phyloP scores from a whole-genome alignment of 2,797 vertebrate species.

The Sebastolobus alascanus region DNA sequence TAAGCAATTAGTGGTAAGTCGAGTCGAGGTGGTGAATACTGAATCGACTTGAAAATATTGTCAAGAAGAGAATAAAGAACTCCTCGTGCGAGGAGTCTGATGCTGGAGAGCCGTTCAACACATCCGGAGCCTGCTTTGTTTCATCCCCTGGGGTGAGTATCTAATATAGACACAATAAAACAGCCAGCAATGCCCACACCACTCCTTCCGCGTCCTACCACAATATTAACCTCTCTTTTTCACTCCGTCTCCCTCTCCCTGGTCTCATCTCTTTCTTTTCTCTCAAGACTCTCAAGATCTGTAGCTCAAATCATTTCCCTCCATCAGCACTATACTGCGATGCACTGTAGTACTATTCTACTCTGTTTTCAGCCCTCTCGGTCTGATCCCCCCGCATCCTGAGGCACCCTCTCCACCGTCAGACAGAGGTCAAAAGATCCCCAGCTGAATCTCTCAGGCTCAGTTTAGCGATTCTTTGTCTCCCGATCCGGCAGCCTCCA shows the following conservation, averaged over 20 bases:
- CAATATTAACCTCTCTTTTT: conserved; percentile 39
- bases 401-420: conserved; percentile 59
- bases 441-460: conserved; percentile 49
- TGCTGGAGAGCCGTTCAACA: conserved; percentile 15
- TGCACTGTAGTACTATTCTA: not conserved
- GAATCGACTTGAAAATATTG: conserved; percentile 32
- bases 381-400: conserved; percentile 43
- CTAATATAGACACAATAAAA: conserved; percentile 60
- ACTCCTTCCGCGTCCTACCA: conserved; percentile 34
- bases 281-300: conserved; percentile 35
- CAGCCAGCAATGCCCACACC: conserved; percentile 37
- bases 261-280: conserved; percentile 16
- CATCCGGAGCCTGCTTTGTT: conserved; percentile 35
- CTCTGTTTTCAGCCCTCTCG: conserved; percentile 33
- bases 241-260: conserved; percentile 22
- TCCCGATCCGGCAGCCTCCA: conserved; percentile 38
- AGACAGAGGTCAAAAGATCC: conserved; percentile 74
- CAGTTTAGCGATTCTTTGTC: conserved; percentile 62
- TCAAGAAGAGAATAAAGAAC: conserved; percentile 46
- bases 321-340: conserved; percentile 39
- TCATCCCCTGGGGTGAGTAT: conserved; percentile 36
- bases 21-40: conserved; percentile 39
- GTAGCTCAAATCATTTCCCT: conserved; percentile 42
- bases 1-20: conserved; percentile 43
- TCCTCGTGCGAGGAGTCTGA: conserved; percentile 11